These are phyloP conservation scores for Kradibia gibbosae DNA, from an alignment of 1,140 invertebrate genomes.

Conservation along the genomic window DNA sequence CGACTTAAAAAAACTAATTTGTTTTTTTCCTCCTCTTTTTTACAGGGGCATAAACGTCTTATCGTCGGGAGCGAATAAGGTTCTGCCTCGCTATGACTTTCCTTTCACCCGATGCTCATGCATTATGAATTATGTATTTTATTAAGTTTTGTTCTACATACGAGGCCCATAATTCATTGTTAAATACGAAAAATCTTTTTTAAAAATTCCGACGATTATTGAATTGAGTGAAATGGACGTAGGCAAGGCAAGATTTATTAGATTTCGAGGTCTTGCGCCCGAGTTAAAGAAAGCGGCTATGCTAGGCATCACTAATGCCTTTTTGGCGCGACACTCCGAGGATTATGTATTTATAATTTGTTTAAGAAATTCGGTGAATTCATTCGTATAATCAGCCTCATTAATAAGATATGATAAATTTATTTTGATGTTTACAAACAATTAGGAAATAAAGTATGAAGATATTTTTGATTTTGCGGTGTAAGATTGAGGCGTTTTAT, in stretches of 20 bases:
- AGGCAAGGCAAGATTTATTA: neutral
- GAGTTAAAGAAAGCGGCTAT: neutral
- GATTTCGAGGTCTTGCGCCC: neutral
- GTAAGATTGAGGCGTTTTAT: too few species aligned
- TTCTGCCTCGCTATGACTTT: neutral
- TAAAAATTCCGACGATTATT: neutral
- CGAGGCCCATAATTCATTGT: neutral
- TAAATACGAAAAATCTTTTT: neutral
- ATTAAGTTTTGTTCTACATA: neutral
- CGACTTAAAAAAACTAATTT: conserved; percentile 1
- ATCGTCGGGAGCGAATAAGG: neutral
- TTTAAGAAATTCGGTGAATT: neutral
- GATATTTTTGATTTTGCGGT: too few species aligned
- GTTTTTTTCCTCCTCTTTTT: neutral
- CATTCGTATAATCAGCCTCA: neutral
- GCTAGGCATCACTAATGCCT: neutral
- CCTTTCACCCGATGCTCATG: neutral
- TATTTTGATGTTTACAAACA: neutral
- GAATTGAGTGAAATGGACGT: neutral
- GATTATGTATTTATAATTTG: neutral
- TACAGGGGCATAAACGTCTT: neutral
- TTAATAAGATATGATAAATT: neutral
- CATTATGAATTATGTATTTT: conserved; percentile 1
- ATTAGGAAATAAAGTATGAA: neutral
- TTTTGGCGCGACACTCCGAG: neutral